Conservation (phyloP, 2,113 vertebrate genomes). For the Rattus rattus region DNA sequence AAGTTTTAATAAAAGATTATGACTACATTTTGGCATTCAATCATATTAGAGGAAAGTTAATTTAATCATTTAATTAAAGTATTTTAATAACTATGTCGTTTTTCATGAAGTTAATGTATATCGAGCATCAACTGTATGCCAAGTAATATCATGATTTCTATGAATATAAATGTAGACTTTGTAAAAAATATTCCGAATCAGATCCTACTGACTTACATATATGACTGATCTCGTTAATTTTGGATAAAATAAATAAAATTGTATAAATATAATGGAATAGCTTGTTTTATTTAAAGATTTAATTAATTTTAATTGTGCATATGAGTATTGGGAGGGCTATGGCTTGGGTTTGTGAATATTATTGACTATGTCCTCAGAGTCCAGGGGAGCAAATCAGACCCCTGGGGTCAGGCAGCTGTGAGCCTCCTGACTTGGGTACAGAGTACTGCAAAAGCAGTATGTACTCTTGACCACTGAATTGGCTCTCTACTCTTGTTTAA, state of each 20-base stretch:
- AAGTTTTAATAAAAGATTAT: background rate
- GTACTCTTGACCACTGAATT: background rate
- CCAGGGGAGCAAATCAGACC: background rate
- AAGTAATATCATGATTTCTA: background rate
- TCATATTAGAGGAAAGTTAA: background rate
- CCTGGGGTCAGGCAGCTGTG: background rate
- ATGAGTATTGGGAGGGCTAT: too few relatives aligned
- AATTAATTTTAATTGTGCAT: background rate
- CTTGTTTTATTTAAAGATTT: background rate
- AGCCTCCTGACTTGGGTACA: background rate
- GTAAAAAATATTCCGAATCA: background rate
- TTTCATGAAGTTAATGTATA: background rate
- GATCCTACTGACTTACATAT: rapidly evolving
- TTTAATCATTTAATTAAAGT: background rate
- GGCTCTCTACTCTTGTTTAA: background rate
- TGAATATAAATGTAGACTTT: background rate
- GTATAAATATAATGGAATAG: background rate
- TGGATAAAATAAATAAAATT: background rate
- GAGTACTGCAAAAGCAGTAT: too few relatives aligned
- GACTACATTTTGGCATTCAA: background rate
- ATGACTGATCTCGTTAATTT: background rate
- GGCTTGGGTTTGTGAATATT: background rate
- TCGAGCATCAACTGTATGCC: too few relatives aligned
- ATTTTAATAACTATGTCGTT: background rate
- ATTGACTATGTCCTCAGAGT: background rate